phyloP scores from a whole-genome alignment of 2,113 vertebrate genomes.

The Ascaphus truei region DNA sequence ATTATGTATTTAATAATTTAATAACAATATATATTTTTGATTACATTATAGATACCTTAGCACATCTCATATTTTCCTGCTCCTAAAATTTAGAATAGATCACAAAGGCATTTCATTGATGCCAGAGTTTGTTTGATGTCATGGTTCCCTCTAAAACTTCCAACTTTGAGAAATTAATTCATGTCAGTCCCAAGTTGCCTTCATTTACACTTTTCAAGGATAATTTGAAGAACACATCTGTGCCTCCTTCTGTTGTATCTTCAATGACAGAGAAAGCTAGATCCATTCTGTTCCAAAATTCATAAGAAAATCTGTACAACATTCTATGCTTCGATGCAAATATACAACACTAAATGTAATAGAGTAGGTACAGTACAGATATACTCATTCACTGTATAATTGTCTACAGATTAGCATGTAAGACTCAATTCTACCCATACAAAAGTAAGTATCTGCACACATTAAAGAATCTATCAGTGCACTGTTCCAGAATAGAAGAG shows the following conservation, averaged over 20 bases:
- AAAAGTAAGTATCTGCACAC: too few species aligned
- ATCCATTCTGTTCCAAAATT: background rate
- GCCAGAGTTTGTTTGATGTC: background rate
- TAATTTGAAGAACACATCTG: slow-evolving; percentile 7
- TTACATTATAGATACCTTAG: too few species aligned
- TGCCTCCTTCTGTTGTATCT: background rate
- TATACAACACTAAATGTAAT: background rate
- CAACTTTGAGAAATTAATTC: slow-evolving; percentile 3
- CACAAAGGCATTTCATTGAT: background rate
- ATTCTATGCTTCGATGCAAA: background rate
- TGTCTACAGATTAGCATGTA: too few species aligned
- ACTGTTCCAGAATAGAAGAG: too few species aligned
- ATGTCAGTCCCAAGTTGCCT: slow-evolving; percentile 7
- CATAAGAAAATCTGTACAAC: background rate
- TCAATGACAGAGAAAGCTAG: background rate
- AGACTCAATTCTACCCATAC: too few species aligned
- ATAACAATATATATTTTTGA: too few species aligned
- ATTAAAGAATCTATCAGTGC: too few species aligned
- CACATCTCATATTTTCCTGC: too few species aligned
- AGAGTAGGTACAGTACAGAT: too few species aligned
- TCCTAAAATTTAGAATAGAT: too few species aligned
- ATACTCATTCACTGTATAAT: too few species aligned
- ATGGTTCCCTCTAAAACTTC: background rate
- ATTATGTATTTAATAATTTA: too few species aligned
- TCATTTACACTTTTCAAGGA: slow-evolving; percentile 20